A percentile compares a stretch with the other conserved stretches of the same genome.
These are phyloP conservation scores for Brachionus manjavacas DNA, from an alignment of 1,140 invertebrate species.

Conservation along the genomic window DNA sequence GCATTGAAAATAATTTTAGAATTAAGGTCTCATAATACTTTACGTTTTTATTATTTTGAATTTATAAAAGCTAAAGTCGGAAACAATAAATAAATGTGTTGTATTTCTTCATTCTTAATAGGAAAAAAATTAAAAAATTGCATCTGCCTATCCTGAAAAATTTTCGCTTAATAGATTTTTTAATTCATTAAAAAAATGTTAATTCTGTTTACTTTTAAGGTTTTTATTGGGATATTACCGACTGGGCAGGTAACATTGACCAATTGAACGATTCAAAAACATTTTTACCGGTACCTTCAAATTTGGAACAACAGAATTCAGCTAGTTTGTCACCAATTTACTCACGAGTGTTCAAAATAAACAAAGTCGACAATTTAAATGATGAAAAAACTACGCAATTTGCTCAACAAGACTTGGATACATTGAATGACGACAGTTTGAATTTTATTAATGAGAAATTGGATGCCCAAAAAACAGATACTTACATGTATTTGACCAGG, in stretches of 20 bases:
- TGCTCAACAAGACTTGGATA: background rate
- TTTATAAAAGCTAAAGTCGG: no score
- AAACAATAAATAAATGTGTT: background rate
- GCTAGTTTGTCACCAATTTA: conserved; percentile 23
- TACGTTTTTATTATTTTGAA: no score
- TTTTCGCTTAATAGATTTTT: background rate
- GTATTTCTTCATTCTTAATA: background rate
- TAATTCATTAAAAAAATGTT: background rate
- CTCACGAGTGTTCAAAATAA: conserved; percentile 29
- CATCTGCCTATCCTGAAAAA: background rate
- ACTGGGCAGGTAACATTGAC: conserved; percentile 17
- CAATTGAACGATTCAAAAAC: background rate
- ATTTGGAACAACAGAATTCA: background rate
- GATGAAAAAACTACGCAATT: background rate
- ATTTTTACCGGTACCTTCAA: background rate
- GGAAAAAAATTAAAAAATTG: background rate
- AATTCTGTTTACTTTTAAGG: conserved; percentile 4
- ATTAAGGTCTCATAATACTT: no score
- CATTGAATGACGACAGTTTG: background rate
- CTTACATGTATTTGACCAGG: conserved; percentile 23
- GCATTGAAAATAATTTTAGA: no score
- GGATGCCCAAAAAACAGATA: background rate
- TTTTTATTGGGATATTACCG: conserved; percentile 42
- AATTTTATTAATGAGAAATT: conserved; percentile 3
- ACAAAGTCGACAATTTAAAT: background rate